phyloP scores from a whole-genome alignment of 2,113 vertebrate genomes.

The Arothron firmamentum region DNA sequence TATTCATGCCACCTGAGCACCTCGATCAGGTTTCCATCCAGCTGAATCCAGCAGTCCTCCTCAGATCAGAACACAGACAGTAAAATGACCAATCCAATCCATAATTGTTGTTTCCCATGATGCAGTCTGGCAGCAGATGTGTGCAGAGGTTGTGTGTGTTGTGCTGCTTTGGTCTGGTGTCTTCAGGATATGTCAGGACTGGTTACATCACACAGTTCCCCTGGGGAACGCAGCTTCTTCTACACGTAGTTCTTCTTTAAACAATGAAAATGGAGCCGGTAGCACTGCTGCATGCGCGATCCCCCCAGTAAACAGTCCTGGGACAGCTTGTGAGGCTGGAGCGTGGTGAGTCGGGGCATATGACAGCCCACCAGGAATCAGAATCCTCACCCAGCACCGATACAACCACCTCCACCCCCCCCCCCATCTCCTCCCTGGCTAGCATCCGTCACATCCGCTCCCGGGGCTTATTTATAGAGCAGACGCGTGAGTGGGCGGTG shows the following conservation, averaged over 20 bases:
- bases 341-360: conserved; percentile 7
- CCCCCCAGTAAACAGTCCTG: conserved; percentile 6
- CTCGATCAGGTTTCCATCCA: neutral
- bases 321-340: conserved; percentile 18
- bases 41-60: neutral
- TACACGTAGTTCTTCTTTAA: too few species aligned
- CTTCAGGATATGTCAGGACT: too few species aligned
- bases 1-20: conserved; percentile 12
- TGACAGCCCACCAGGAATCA: conserved; percentile 26
- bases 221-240: too few species aligned
- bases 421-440: conserved; percentile 30
- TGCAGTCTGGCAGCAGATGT: too few species aligned
- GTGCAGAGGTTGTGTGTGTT: too few species aligned
- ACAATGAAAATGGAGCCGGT: neutral
- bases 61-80: too few species aligned
- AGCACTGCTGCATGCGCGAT: neutral
- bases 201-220: too few species aligned
- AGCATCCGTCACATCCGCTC: conserved; percentile 35
- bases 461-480: conserved; percentile 57
- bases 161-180: too few species aligned
- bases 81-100: too few species aligned
- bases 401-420: neutral
- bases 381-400: neutral
- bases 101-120: too few species aligned
- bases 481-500: conserved; percentile 27